Evolutionary conservation across 2,113 vertebrate genomes (phyloP).

Genomic region (Tetraodon nigroviridis): DNA sequence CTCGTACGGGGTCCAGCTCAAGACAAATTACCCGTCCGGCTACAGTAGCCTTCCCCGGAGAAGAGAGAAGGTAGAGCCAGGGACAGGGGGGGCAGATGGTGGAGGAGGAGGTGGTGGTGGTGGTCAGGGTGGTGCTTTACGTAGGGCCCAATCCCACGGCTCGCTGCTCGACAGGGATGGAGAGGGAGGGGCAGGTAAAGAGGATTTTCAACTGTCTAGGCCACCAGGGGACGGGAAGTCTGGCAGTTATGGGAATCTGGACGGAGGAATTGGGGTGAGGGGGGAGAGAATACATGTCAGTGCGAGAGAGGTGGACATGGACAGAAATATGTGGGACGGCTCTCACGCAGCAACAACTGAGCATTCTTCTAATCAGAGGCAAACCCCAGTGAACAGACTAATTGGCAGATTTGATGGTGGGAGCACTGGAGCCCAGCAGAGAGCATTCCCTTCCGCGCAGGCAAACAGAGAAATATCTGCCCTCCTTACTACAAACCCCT

Average conservation of each 20-base stretch:
- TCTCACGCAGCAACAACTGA: constrained; percentile 47
- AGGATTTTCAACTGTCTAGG: constrained; percentile 59
- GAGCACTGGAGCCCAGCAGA: constrained; percentile 53
- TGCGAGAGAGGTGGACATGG: constrained; percentile 28
- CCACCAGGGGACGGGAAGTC: constrained; percentile 76
- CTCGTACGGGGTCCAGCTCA: constrained; percentile 86
- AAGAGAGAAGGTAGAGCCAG: constrained; percentile 38
- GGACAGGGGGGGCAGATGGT: constrained; percentile 19
- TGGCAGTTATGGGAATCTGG: constrained; percentile 61
- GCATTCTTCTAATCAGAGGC: constrained; percentile 11
- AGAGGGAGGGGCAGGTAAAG: constrained; percentile 27
- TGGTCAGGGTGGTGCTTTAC: constrained; percentile 62
- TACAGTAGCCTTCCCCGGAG: constrained; percentile 67
- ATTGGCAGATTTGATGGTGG: constrained; percentile 76
- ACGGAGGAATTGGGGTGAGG: constrained; percentile 45
- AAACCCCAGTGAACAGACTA: constrained; percentile 52
- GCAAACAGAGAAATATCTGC: constrained; percentile 47
- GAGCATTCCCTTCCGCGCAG: constrained; percentile 67
- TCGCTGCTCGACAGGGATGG: constrained; percentile 74
- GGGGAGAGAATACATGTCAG: constrained; percentile 8
- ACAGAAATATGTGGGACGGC: constrained; percentile 34
- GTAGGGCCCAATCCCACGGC: constrained; percentile 83
- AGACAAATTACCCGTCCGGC: constrained; percentile 48
- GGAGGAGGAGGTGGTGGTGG: constrained; percentile 22
- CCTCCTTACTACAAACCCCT: constrained; percentile 37